Base-by-base conservation (phyloP, 2,797 vertebrate species). In the Acipenser transmontanus region DNA sequence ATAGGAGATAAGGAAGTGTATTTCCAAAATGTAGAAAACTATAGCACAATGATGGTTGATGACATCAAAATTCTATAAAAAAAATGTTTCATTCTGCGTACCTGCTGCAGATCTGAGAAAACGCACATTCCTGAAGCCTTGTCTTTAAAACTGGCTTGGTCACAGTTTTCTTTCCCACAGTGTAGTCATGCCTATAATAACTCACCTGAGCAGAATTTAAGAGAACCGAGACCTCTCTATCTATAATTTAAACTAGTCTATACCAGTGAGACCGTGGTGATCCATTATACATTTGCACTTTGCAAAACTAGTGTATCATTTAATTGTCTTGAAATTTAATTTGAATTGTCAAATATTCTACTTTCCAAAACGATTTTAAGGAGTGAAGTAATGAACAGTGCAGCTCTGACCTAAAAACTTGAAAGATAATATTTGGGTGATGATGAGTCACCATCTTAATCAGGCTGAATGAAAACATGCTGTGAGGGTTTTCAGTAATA, bases 251-350 rank as follows among this genome's bases (percentile, higher is more conserved):
- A 34, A 34, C 51, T 52, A 52, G 34, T 34, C 34, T 34, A 34
- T 34, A 34, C 34, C 51, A 52, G 50, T 62, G 59, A 64, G 57
- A 70, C 52, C 61, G 61, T 60, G 34, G 50, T 12, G 7, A 48
- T 8, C 63, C 20, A 34, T 59, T 66, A 49, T 34, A 9, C 49
- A 60, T 10, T 69, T 54, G 49, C 48, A 50, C 49, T 61, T 65
- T 68, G 68, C 64, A 68, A 60, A 68, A 67, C 60, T 8, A 63
- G 52, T 68, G 49, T 20, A 70, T 76, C 66, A 72, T 75, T 70
- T 66, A 66, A 59, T 60, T 50, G 67, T 60, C 50, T 69, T 63
- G 57, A 10, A 67, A 62, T 51, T 13, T 11, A 63, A 62, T 66
- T 60, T n/a, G 60, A 14, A 59, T 69, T 34, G 34, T 34, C 54